Base-by-base conservation (phyloP, 2,797 vertebrate genomes). In the Peromyscus melanophrys region DNA sequence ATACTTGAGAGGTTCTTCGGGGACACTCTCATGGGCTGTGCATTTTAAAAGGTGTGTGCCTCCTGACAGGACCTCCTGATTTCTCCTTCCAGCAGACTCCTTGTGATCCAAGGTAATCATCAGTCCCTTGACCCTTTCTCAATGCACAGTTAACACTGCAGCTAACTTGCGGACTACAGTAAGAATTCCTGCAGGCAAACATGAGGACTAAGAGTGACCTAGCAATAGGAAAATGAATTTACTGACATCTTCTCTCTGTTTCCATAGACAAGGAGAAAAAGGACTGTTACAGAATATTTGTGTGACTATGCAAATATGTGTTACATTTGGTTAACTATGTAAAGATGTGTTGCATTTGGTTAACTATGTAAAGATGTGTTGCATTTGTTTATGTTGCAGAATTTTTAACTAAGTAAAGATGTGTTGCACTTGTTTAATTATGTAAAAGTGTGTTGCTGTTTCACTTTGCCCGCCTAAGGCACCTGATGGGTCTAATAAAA, bases 11-110 rank as follows among this genome's bases (percentile, higher is more conserved):
- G 43, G 55, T 31, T 81, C 52, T 46, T 96, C 52, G 9, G 12
- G 92, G 12, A 16, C 6, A 90, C 77, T 89, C 14, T 90, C 55
- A 97, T 59, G 81, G 63, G 67, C 27, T 69, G 9, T 89, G 59
- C 46, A n/a, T 11, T 84, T 94, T 34, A 82, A 71, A 89, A 27
- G 69, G 87, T 73, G 11, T n/a, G 85, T 67, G 37, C 23, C n/a
- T 17, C 73, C 1, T 0, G n/a, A 37, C n/a, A 29, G 69, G 69
- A 4, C 93, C 87, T 90, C 55, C 61, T 85, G 16, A 89, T 94
- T 86, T 83, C n/a, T 92, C 55, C 73, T 17, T 0, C 4, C 1
- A 96, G 29, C 17, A 1, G 17, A 16, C 37, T 78, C 43, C 19
- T 31, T 67, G 27, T 16, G 57, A 13, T 34, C 89, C 40, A 8